Evolutionary conservation across 2,888 invertebrate genomes (phyloP).

Genomic region (Capitulum mitella): DNA sequence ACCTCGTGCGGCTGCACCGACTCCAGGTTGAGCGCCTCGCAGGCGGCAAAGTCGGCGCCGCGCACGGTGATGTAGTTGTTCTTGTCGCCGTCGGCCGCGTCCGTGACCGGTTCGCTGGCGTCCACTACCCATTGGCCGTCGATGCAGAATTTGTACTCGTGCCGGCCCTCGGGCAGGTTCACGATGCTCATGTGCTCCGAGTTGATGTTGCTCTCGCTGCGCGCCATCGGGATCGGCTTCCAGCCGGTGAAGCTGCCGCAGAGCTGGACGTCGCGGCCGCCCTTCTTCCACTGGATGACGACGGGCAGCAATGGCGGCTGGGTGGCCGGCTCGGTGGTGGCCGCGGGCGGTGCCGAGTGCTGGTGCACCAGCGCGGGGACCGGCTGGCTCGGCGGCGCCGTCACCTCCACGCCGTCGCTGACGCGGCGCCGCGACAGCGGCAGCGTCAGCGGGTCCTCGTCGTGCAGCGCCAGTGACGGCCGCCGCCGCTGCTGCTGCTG

Average conservation of each 20-base stretch:
- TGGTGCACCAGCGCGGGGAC: not conserved
- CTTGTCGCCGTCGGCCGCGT: slow-evolving; percentile 28
- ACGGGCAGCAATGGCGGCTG: slow-evolving; percentile 31
- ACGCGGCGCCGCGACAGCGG: slow-evolving; percentile 20
- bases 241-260: slow-evolving; percentile 35
- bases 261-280: slow-evolving; percentile 33
- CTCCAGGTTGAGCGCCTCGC: slow-evolving; percentile 24
- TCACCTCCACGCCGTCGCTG: not conserved
- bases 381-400: not conserved
- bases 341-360: not conserved
- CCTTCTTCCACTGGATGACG: slow-evolving; percentile 35
- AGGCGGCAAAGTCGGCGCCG: slow-evolving; percentile 31
- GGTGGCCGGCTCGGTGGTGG: not conserved
- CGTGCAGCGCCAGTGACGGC: not conserved
- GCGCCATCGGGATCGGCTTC: slow-evolving; percentile 34
- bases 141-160: slow-evolving; percentile 36
- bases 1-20: not conserved
- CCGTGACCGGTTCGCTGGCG: slow-evolving; percentile 28
- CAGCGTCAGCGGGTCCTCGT: slow-evolving; percentile 20
- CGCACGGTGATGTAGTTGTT: slow-evolving; percentile 33
- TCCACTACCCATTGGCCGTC: slow-evolving; percentile 36
- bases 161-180: slow-evolving; percentile 59
- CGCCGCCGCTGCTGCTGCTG: slow-evolving; percentile 23
- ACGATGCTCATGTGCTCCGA: slow-evolving; percentile 54
- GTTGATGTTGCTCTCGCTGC: not conserved